Evolutionary conservation across 2,888 invertebrate species (phyloP).

Genomic region (Stramonita haemastoma): DNA sequence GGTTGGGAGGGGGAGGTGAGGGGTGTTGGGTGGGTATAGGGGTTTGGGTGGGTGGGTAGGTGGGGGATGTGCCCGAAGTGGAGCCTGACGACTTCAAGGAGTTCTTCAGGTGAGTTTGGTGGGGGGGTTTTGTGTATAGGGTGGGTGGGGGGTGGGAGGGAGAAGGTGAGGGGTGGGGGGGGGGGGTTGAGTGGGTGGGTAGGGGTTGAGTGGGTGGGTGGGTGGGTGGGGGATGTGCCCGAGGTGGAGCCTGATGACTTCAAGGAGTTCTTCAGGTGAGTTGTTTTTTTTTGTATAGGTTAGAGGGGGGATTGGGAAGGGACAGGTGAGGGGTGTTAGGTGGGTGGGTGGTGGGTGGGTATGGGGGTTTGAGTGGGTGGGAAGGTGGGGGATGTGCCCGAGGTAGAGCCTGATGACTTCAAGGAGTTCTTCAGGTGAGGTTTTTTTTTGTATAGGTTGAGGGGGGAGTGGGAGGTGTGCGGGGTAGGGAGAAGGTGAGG

Average conservation of each 20-base stretch:
- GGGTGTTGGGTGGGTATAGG: background rate
- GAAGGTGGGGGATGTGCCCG: conserved; percentile 39
- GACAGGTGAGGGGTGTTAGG: background rate
- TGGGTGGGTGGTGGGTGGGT: background rate
- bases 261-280: conserved; percentile 43
- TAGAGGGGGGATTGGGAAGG: background rate
- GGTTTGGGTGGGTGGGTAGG: conserved; percentile 4
- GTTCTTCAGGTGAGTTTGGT: conserved; percentile 38
- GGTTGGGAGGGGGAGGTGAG: background rate
- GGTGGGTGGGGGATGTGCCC: conserved; percentile 38
- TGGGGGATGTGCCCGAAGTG: conserved; percentile 40
- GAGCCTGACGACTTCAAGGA: conserved; percentile 42
- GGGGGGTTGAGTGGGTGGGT: background rate
- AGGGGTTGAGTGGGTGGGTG: conserved; percentile 14
- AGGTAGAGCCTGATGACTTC: conserved; percentile 43
- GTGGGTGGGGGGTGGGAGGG: background rate
- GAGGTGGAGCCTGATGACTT: conserved; percentile 44
- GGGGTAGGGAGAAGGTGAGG: background rate
- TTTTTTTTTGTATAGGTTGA: background rate
- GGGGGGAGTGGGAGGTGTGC: background rate
- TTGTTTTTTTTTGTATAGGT: background rate
- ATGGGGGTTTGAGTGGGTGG: conserved; percentile 28
- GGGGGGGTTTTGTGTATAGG: background rate
- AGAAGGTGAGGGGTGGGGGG: background rate
- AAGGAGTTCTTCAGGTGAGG: conserved; percentile 43